These are phyloP conservation scores for Pogonognathellus flavescens DNA, from an alignment of 1,140 invertebrate genomes.

Conservation along the genomic window DNA sequence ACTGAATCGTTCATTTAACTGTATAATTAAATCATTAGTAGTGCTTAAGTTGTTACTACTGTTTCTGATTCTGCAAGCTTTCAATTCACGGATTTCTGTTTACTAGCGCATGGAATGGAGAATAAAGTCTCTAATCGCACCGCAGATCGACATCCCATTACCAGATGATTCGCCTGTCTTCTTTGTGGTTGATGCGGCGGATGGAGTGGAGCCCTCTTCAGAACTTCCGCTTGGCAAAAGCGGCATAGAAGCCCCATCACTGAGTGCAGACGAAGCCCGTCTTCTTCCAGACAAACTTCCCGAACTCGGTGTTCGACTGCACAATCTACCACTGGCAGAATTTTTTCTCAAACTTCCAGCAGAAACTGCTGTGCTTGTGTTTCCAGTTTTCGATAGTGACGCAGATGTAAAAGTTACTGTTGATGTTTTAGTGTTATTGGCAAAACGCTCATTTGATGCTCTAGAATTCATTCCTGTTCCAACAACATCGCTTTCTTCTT, in stretches of 20 bases:
- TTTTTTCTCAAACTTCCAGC: constrained; percentile 3
- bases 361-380: neutral
- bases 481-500: constrained; percentile 52
- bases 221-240: neutral
- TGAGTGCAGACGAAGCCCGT: constrained; percentile 2
- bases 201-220: neutral
- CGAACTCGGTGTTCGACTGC: neutral
- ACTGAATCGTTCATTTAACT: no score
- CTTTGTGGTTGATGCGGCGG: constrained; percentile 3
- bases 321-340: neutral
- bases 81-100: neutral
- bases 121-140: constrained; percentile 64
- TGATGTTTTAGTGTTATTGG: neutral
- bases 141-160: constrained; percentile 61
- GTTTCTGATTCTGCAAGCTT: no score
- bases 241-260: neutral
- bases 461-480: neutral
- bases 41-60: no score
- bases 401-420: neutral
- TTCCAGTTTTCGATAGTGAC: neutral
- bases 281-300: constrained; percentile 4
- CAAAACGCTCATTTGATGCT: neutral
- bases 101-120: constrained; percentile 62
- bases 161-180: constrained; percentile 19
- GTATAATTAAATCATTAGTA: no score